A percentile compares a stretch with the other conserved stretches of the same genome.
Evolutionary conservation across 2,888 invertebrate species (phyloP).

Genomic region (Omphaloscelis lunosa): DNA sequence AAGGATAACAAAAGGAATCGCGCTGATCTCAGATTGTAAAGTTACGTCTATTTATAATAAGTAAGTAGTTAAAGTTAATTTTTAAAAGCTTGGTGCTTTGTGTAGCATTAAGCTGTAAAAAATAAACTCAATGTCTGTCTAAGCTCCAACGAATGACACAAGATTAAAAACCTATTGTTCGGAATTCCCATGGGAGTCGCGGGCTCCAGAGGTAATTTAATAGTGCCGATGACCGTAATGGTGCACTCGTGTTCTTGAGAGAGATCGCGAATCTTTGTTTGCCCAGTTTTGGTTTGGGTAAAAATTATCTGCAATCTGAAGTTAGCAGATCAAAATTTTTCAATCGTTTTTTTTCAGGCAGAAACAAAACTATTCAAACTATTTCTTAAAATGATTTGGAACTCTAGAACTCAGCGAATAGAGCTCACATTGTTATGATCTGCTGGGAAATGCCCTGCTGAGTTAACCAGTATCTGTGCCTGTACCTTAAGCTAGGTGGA

Average conservation of each 20-base stretch:
- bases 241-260: background rate
- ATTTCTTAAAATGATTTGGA: background rate
- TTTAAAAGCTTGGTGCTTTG: background rate
- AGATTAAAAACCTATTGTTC: background rate
- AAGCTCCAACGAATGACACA: background rate
- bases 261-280: background rate
- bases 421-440: background rate
- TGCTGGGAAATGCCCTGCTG: background rate
- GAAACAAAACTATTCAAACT: no score
- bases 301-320: background rate
- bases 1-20: slow-evolving; percentile 1
- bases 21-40: background rate
- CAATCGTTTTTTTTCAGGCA: background rate
- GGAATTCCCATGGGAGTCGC: background rate
- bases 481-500: background rate
- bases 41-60: background rate
- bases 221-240: no score
- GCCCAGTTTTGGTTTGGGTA: no score
- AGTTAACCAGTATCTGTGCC: background rate
- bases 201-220: background rate
- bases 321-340: background rate
- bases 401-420: no score
- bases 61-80: background rate
- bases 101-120: background rate
- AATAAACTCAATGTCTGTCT: background rate